Conservation (phyloP, 2,797 vertebrate genomes). For the Pitangus sulphuratus region DNA sequence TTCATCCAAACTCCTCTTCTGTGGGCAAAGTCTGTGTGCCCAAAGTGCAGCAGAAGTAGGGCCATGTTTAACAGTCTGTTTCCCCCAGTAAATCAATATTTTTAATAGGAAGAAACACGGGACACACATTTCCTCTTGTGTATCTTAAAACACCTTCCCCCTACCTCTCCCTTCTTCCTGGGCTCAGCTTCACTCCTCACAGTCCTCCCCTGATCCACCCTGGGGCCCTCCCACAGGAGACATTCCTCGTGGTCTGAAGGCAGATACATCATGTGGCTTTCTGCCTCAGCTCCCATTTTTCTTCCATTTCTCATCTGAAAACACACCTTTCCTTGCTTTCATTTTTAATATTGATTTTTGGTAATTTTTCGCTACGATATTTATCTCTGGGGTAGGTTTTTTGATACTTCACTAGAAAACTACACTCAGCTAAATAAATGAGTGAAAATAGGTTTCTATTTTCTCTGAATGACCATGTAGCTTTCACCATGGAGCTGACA, state of each 20-base stretch:
- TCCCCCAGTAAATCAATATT: neutral
- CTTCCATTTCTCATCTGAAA: neutral
- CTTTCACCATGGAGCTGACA: neutral
- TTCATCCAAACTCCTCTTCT: neutral
- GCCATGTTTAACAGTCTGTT: neutral
- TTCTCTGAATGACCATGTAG: neutral
- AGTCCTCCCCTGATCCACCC: neutral
- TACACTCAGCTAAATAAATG: neutral
- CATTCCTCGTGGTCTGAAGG: fast-evolving
- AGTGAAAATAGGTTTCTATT: neutral
- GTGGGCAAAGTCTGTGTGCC: neutral
- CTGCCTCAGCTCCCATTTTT: neutral
- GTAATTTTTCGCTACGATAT: neutral
- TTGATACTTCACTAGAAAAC: neutral
- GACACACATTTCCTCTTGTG: neutral
- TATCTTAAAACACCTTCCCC: neutral
- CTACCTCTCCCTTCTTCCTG: neutral
- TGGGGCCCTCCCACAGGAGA: neutral
- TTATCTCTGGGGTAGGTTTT: neutral
- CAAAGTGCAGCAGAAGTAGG: neutral
- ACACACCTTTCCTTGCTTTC: neutral
- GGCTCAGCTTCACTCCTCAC: neutral
- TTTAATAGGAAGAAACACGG: neutral
- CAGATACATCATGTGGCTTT: neutral
- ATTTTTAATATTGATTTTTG: neutral